These are phyloP conservation scores for Pachyrhynchus sulphureomaculatus DNA, from an alignment of 1,140 invertebrate species.

Conservation along the genomic window DNA sequence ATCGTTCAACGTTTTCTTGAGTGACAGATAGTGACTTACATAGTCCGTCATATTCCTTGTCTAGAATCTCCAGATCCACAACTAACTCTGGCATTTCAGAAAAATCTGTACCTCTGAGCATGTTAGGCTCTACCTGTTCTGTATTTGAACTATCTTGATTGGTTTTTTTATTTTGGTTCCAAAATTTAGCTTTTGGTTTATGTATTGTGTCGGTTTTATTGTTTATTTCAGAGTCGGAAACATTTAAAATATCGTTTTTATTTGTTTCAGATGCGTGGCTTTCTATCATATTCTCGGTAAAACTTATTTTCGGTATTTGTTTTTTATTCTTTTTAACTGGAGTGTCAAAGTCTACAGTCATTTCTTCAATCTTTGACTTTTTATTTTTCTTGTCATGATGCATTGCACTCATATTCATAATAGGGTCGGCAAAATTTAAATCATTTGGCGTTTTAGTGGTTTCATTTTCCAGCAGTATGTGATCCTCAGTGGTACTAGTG, in stretches of 20 bases:
- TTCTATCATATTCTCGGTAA: too few species aligned
- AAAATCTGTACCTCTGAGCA: slow-evolving; percentile 2
- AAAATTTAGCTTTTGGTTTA: too few species aligned
- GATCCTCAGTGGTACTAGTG: background rate
- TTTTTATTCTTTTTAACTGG: too few species aligned
- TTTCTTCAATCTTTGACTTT: background rate
- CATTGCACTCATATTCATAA: too few species aligned
- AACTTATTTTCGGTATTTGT: too few species aligned
- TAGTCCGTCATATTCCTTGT: background rate
- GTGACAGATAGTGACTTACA: too few species aligned
- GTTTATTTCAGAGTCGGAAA: too few species aligned
- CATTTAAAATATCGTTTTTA: too few species aligned
- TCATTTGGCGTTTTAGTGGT: background rate
- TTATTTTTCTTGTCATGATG: background rate
- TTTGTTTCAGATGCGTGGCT: too few species aligned
- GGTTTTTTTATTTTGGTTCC: background rate
- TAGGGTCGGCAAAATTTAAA: background rate
- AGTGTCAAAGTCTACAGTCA: too few species aligned
- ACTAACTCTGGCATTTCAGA: slow-evolving; percentile 12
- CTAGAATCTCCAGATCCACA: slow-evolving; percentile 7
- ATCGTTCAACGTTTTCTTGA: too few species aligned
- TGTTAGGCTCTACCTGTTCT: background rate
- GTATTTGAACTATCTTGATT: background rate
- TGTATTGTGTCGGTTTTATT: too few species aligned
- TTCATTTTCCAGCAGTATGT: background rate